Evolutionary conservation across 2,888 invertebrate genomes (phyloP).

Genomic region (Microctonus brassicae): DNA sequence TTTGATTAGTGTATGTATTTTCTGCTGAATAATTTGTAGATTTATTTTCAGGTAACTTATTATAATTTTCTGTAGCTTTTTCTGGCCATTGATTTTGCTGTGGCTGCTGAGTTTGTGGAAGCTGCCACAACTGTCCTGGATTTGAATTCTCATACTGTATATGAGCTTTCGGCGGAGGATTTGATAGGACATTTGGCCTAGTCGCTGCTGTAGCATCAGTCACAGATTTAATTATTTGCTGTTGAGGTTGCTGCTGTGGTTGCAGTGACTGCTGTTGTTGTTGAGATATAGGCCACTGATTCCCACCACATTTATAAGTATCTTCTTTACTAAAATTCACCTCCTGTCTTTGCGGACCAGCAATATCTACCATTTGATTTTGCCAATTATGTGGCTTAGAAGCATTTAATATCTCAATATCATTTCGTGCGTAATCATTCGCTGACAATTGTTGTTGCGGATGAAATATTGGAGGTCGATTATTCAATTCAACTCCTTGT

Average conservation of each 20-base stretch:
- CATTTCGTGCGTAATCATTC: conserved; percentile 58
- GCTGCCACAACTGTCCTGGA: conserved; percentile 47
- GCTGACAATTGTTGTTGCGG: conserved; percentile 35
- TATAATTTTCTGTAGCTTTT: conserved; percentile 35
- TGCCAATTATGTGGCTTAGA: conserved; percentile 53
- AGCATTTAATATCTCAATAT: conserved; percentile 48
- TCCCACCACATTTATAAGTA: conserved; percentile 50
- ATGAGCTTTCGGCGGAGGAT: conserved; percentile 29
- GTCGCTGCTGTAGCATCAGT: conserved; percentile 30
- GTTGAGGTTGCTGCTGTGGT: conserved; percentile 36
- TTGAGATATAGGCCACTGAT: conserved; percentile 43
- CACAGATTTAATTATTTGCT: conserved; percentile 35
- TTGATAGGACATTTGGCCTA: conserved; percentile 46
- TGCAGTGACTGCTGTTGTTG: conserved; percentile 32
- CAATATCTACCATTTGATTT: conserved; percentile 51
- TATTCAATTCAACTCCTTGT: conserved; percentile 30
- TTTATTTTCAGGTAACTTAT: conserved; percentile 33
- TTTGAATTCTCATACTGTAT: conserved; percentile 42
- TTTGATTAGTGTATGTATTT: conserved; percentile 37
- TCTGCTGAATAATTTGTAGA: conserved; percentile 41
- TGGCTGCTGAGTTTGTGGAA: conserved; percentile 34
- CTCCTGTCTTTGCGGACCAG: conserved; percentile 55
- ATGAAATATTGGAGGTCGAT: neutral
- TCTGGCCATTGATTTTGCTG: conserved; percentile 45
- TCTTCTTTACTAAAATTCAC: conserved; percentile 46